Base-by-base conservation (phyloP, 2,888 invertebrate genomes). In the Melanargia galathea region DNA sequence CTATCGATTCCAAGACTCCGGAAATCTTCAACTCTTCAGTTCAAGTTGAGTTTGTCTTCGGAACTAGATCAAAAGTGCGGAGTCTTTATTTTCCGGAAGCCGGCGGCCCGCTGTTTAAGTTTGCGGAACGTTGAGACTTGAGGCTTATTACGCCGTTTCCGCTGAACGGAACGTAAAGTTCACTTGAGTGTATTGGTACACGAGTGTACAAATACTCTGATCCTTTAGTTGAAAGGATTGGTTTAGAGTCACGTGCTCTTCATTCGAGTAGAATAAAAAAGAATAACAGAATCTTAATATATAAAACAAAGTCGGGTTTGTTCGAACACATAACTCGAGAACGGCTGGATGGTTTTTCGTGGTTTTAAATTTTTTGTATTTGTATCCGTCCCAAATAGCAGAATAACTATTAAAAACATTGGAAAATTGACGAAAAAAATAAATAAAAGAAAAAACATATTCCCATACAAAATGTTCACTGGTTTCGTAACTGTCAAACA, bases 61-160 rank as follows among this genome's bases (percentile, higher is more conserved):
- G 20, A 57, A 46, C 30, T 55, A 18, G 45, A 57, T 57, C 57
- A 57, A 57, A 57, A 57, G 57, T 57, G 57, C 57, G 33, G 57
- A 57, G 33, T 57, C 43, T 57, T 57, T 57, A 57, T 57, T 46
- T 57, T 46, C 18, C 33, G 40, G 30, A 57, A 33, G 5, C 30
- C 22, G n/a, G 20, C n/a, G 26, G 18, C 26, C 26, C 24, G 7
- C 40, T 55, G 55, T 43, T 46, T 33, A 46, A 57, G 45, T 57
- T 57, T 57, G 55, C 55, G 30, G 33, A 57, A 33, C 45, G 45
- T 45, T 57, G 20, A 46, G 45, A 18, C 57, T 45, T 57, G 20
- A 46, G 45, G 30, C 57, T 57, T 57, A 33, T 57, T 45, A 57
- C 20, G 20, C 45, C 45, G 33, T 33, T 56, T 57, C 55, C n/a